Percentiles rank a stretch among this genome's conserved stretches.
These are phyloP conservation scores for Thomomys bottae DNA, from an alignment of 2,113 vertebrate species.

Conservation along the genomic window DNA sequence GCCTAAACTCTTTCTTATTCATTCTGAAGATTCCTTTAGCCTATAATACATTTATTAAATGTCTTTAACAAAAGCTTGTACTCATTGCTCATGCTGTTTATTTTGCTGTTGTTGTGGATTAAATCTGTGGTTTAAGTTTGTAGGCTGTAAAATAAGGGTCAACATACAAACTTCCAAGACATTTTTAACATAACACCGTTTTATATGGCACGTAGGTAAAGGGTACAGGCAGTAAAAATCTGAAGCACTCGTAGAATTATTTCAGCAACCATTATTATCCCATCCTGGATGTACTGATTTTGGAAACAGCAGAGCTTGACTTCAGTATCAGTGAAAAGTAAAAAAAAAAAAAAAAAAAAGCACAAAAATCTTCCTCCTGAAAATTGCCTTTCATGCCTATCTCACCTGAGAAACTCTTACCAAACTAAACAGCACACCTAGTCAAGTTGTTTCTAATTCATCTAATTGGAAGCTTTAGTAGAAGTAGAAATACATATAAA, in stretches of 20 bases:
- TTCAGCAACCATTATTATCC: constrained; percentile 22
- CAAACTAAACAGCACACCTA: neutral
- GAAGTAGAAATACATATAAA: constrained; percentile 61
- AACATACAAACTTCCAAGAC: neutral
- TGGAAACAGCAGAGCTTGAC: neutral
- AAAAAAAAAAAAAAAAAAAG: neutral
- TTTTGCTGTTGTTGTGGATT: neutral
- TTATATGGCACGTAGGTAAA: neutral
- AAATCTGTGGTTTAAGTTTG: constrained; percentile 36
- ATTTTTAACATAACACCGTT: neutral
- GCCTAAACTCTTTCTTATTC: neutral
- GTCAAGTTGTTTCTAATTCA: neutral
- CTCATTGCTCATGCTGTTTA: neutral
- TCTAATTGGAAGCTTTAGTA: constrained; percentile 29
- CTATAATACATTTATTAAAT: neutral
- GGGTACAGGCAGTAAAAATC: neutral
- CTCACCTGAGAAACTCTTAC: neutral
- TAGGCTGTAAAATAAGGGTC: constrained; percentile 49
- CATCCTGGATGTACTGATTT: neutral
- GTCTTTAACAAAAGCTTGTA: constrained; percentile 17
- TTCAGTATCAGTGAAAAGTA: neutral
- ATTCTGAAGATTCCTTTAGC: neutral
- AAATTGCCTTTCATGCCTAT: neutral
- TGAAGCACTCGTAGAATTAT: neutral
- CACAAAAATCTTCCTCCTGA: neutral